Conservation (phyloP, 1,140 invertebrate species). For the Drosophila rufa region DNA sequence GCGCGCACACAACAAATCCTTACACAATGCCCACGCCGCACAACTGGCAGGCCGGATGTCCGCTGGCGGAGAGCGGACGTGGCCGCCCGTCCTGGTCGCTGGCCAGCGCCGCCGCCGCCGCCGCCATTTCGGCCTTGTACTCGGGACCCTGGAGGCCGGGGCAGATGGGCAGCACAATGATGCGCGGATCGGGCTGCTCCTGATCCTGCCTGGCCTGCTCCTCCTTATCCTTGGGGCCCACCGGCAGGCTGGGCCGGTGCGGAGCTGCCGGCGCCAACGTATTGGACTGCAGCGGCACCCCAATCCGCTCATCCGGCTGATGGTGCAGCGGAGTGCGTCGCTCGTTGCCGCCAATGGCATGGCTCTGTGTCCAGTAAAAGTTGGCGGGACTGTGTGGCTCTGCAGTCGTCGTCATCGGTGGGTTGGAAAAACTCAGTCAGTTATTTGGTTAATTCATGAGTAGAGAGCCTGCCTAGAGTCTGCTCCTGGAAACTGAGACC, state of each 20-base stretch:
- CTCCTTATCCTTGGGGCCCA: slow-evolving; percentile 31
- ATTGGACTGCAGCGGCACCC: slow-evolving; percentile 66
- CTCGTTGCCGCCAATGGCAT: slow-evolving; percentile 87
- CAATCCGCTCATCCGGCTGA: slow-evolving; percentile 69
- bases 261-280: slow-evolving; percentile 78
- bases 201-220: slow-evolving; percentile 29
- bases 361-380: slow-evolving; percentile 88
- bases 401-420: slow-evolving; percentile 21
- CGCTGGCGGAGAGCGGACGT: slow-evolving; percentile 77
- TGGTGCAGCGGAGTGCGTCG: slow-evolving; percentile 66
- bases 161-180: slow-evolving; percentile 80
- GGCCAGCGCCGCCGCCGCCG: slow-evolving; percentile 54
- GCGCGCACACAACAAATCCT: slow-evolving; percentile 63
- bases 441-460: slow-evolving; percentile 25
- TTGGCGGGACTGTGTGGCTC: slow-evolving; percentile 86
- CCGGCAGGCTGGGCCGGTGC: slow-evolving; percentile 86
- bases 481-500: slow-evolving; percentile 7
- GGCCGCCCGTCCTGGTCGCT: slow-evolving; percentile 49
- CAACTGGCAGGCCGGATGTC: slow-evolving; percentile 80
- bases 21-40: slow-evolving; percentile 85
- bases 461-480: slow-evolving; percentile 27
- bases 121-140: slow-evolving; percentile 79
- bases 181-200: slow-evolving; percentile 69
- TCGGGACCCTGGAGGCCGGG: slow-evolving; percentile 73
- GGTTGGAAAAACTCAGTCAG: slow-evolving; percentile 59